These are phyloP conservation scores for Phylloscopus trochiloides DNA, from an alignment of 2,113 vertebrate genomes.

Conservation along the genomic window DNA sequence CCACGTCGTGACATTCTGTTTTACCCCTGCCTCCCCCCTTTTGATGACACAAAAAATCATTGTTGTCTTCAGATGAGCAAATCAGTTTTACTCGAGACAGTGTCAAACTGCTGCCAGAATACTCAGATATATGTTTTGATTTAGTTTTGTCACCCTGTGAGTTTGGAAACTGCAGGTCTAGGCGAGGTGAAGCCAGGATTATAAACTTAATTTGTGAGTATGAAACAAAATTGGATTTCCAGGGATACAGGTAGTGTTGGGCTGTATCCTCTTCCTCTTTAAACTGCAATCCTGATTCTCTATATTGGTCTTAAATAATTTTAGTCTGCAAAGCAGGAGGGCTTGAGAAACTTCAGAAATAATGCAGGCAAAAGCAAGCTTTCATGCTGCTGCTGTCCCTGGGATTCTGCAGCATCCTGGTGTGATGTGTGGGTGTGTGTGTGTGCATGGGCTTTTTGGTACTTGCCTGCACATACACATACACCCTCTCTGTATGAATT, in stretches of 20 bases:
- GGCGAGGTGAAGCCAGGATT: conserved; percentile 17
- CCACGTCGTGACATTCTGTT: conserved; percentile 78
- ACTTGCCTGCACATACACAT: background rate
- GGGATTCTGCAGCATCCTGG: conserved; percentile 23
- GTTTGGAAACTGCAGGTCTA: conserved; percentile 31
- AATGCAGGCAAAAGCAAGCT: background rate
- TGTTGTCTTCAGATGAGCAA: conserved; percentile 78
- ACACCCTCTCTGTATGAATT: background rate
- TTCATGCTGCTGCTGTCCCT: background rate
- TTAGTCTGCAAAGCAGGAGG: background rate
- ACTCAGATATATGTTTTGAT: conserved; percentile 57
- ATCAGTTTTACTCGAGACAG: conserved; percentile 76
- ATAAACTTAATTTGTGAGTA: conserved; percentile 12
- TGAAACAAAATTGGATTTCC: conserved; percentile 26
- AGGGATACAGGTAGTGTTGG: background rate
- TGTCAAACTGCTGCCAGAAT: conserved; percentile 75
- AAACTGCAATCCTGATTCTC: background rate
- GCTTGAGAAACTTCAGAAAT: background rate
- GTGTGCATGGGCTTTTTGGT: background rate
- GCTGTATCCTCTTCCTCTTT: background rate
- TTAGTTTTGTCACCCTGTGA: conserved; percentile 38
- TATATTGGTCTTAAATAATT: conserved; percentile 3
- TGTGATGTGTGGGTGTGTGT: background rate
- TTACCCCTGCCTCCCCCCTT: background rate
- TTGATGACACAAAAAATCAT: conserved; percentile 52